Evolutionary conservation across 2,113 vertebrate species (phyloP), one percentile per base, ranked within the genome.

Genomic region (Polyodon spathula): DNA sequence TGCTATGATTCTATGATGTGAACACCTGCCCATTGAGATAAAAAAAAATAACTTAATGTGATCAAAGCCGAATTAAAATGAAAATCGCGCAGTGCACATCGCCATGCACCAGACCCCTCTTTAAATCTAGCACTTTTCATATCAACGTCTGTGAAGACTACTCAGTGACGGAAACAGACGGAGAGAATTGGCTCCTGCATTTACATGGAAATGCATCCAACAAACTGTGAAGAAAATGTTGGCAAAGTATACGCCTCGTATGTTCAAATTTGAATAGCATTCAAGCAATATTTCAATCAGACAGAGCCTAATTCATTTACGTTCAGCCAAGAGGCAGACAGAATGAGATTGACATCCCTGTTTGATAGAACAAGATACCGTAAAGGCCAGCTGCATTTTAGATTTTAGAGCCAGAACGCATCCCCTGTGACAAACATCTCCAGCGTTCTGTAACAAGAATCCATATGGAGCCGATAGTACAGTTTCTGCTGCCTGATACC

Each of bases 221-320:
- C 71, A 38, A 40, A 80, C 66, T 66, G 66, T 73, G 69, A 71
- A 60, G 54, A 66, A 64, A 72, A 78, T 42, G 58, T 68, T 64
- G 55, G 52, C 70, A 76, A 76, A 77, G 76, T 81, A 74, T 80
- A 76, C n/a, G n/a, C n/a, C n/a, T n/a, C n/a, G n/a, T 71, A 76
- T 71, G 66, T 70, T 86, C 61, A 81, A 82, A 74, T 60, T 77
- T 83, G 78, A 75, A 85, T 82, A 71, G 64, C 60, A 55, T 53
- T 56, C 46, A 66, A 66, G 59, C 50, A 73, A 75, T 72, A 71
- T 73, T 67, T 67, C 74, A 67, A 75, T 84, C 76, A 80, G 74
- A 71, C 56, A 39, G 62, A 82, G 69, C 71, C 83, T 84, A 72
- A 82, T 82, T 87, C 58, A 84, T 78, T 8, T 3, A 54, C 63